Base-by-base conservation (phyloP, 2,888 invertebrate species). In the Trichacis sp. region DNA sequence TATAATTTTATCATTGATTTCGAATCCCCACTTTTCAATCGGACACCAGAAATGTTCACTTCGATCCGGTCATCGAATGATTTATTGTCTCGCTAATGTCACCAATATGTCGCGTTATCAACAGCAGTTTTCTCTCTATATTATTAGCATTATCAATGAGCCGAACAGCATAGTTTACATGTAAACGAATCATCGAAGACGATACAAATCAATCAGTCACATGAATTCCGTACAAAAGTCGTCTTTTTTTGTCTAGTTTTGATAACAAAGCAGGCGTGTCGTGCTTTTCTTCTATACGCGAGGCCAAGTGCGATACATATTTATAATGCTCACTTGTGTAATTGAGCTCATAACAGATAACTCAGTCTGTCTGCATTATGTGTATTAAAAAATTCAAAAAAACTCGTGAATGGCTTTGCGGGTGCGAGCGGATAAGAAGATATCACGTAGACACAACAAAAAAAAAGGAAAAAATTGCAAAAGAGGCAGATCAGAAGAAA, bases 371-470 rank as follows among this genome's bases (percentile, higher is more conserved):
- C 33, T 18, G 38, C 29, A 47, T 29, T 24, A 30, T n/a, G 2
- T 33, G 33, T 52, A 40, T 36, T 40, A 17, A 52, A 52, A 58
- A 14, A 30, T 30, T 51, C 14, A 40, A 40, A 40, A 33, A n/a
- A 56, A 20, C 8, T 47, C 29, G 24, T 17, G 46, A 43, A 51
- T 50, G 51, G 46, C 49, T 30, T 17, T 15, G 24, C 17, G 51
- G 57, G 50, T 58, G 49, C 33, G 46, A 51, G 46, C 33, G 57
- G 50, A 49, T 49, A 40, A 12, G 14, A 15, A 15, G 40, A 48
- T 46, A 51, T 51, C 51, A 29, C 20, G 38, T 38, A 58, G 57
- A 58, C 57, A 58, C 17, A 58, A 58, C 57, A 58, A 38, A 58
- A 56, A 40, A 40, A 40, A 40, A 40, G 12, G 36, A 40, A 9